Evolutionary conservation across 2,888 invertebrate species (phyloP).

Genomic region (Prosapia bicincta): DNA sequence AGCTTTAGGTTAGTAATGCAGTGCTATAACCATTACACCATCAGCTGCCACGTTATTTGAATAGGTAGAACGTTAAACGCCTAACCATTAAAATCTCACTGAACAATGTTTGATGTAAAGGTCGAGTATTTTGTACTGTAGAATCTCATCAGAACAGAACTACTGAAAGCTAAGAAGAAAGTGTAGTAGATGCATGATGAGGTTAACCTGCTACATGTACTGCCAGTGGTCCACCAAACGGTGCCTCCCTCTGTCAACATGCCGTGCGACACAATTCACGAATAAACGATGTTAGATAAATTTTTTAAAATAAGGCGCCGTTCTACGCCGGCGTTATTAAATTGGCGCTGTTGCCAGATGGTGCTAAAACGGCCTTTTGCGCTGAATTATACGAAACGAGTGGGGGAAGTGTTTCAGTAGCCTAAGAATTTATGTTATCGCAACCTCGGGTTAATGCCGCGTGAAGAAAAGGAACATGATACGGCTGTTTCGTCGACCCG

Average conservation of each 20-base stretch:
- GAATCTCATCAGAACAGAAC: no score
- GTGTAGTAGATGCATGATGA: no score
- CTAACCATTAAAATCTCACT: no score
- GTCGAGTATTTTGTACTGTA: no score
- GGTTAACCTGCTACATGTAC: no score
- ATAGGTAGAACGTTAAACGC: no score
- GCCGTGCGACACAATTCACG: not conserved
- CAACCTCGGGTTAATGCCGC: not conserved
- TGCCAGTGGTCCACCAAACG: no score
- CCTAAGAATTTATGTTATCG: not conserved
- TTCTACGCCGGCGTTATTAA: not conserved
- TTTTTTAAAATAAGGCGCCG: not conserved
- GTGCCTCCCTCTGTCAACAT: not conserved
- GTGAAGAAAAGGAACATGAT: not conserved
- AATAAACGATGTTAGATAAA: not conserved
- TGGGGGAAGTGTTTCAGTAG: not conserved
- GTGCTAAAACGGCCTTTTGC: not conserved
- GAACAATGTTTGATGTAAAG: no score
- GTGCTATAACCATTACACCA: no score
- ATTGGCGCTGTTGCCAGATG: not conserved
- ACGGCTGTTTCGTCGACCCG: not conserved
- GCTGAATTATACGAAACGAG: not conserved
- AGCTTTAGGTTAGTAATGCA: no score
- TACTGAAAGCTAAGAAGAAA: no score
- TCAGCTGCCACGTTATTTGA: no score